Base-by-base conservation (phyloP, 2,888 invertebrate genomes). In the Ophioninae sp. region DNA sequence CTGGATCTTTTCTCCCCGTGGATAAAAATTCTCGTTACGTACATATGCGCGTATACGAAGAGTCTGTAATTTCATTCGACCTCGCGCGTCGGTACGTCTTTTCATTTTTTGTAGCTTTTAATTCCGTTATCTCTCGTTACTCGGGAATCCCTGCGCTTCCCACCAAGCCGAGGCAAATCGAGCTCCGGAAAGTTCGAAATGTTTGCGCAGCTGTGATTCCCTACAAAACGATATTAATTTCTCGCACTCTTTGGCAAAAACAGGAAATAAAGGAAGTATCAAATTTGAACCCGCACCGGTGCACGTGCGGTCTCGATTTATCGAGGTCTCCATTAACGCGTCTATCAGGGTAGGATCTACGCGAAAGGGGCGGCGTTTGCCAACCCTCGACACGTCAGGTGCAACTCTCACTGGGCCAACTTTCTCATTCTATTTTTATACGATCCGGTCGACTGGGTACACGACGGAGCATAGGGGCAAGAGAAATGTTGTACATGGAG, bases 331-430 rank as follows among this genome's bases (percentile, higher is more conserved):
- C 67, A 88, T 90, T 89, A 90, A 86, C 88, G 86, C 88, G 83
- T 85, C 72, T 90, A 90, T 90, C 91, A 74, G 37, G 37, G 41
- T 74, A 41, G 56, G 85, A 90, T 90, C 89, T 87, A 86, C 85
- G 84, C 67, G 79, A 65, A 87, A 86, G 79, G 86, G 88, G 87
- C 88, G 87, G 86, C 67, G 81, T 78, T 69, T 44, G 72, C 80
- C 83, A 76, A 69, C 86, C 86, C 87, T 80, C 86, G 72, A 85
- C 86, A 87, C 87, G 89, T 91, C 91, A 91, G 90, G 90, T 91
- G 90, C 89, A 89, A 88, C 85, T 83, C 82, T 50, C 50, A 59
- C 23, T 79, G 74, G 37, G 57, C 59, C 67, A 70, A 68, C 68
- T 81, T 86, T 78, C 61, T 76, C 68, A 57, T 70, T 77, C 30